A percentile compares a stretch with the other conserved stretches of the same genome.
Evolutionary conservation across 2,888 invertebrate genomes (phyloP).

Genomic region (Amblyteles armatorius): DNA sequence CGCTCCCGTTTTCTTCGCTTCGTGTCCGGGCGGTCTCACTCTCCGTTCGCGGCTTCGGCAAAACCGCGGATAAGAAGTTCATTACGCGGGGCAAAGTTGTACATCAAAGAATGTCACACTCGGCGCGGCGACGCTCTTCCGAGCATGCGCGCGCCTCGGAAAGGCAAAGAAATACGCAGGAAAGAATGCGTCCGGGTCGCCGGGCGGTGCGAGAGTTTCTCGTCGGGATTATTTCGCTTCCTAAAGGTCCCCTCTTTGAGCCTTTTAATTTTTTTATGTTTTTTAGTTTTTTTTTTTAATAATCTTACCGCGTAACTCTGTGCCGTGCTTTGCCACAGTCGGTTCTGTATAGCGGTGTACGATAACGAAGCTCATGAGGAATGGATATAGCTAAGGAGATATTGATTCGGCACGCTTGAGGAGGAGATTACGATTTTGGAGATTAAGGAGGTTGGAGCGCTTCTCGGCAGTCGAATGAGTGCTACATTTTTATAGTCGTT

Average conservation of each 20-base stretch:
- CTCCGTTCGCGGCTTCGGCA: slow-evolving; percentile 9
- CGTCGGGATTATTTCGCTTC: not conserved
- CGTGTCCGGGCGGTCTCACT: slow-evolving; percentile 4
- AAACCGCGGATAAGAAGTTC: slow-evolving; percentile 66
- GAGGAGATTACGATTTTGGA: slow-evolving; percentile 40
- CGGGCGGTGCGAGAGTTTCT: not conserved
- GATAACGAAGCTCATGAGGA: not conserved
- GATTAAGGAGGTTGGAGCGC: not conserved
- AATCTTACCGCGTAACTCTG: not conserved
- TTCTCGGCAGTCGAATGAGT: no score
- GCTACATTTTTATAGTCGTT: no score
- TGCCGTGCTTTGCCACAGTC: not conserved
- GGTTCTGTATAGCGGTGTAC: not conserved
- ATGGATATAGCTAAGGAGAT: not conserved
- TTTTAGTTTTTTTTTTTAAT: not conserved
- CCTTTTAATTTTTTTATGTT: not conserved
- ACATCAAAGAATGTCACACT: slow-evolving; percentile 69
- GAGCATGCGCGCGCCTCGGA: slow-evolving; percentile 11
- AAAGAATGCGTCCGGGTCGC: slow-evolving; percentile 5
- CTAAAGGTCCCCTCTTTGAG: not conserved
- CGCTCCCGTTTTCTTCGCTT: slow-evolving; percentile 25
- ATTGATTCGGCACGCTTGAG: not conserved
- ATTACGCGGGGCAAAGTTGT: slow-evolving; percentile 58
- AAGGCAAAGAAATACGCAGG: not conserved
- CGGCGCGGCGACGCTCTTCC: slow-evolving; percentile 46